phyloP scores from a whole-genome alignment of 2,888 invertebrate species.

The Tachina lurida region DNA sequence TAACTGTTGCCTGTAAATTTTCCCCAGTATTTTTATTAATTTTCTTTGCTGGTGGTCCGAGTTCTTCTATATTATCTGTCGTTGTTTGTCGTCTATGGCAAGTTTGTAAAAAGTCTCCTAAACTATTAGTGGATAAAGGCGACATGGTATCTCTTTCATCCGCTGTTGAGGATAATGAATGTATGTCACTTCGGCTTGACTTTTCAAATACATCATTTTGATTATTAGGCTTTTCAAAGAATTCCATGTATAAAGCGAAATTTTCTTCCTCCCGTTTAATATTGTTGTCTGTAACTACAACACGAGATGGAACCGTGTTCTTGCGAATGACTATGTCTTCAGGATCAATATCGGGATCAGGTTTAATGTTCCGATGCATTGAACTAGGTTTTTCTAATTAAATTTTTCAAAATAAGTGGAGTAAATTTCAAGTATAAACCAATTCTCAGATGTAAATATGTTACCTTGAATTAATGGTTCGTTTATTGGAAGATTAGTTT shows the following conservation, averaged over 20 bases:
- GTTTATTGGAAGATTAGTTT: not conserved
- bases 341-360: constrained; percentile 51
- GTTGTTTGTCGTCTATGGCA: constrained; percentile 27
- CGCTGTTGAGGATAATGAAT: not conserved
- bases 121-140: constrained; percentile 34
- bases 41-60: constrained; percentile 19
- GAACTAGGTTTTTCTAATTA: not conserved
- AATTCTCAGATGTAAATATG: not conserved
- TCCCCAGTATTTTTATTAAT: not conserved
- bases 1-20: not conserved
- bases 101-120: constrained; percentile 51
- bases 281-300: not conserved
- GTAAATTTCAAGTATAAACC: not conserved
- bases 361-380: constrained; percentile 32
- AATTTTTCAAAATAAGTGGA: not conserved
- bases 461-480: constrained; percentile 3
- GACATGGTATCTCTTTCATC: constrained; percentile 50
- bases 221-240: constrained; percentile 48
- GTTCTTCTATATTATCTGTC: not conserved
- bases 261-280: constrained; percentile 46
- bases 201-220: not conserved
- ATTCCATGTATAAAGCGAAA: constrained; percentile 35
- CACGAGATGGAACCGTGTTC: not conserved
- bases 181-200: not conserved
- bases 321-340: constrained; percentile 38